These are phyloP conservation scores for Calephelis perditalis DNA, from an alignment of 2,888 invertebrate genomes.

Conservation along the genomic window DNA sequence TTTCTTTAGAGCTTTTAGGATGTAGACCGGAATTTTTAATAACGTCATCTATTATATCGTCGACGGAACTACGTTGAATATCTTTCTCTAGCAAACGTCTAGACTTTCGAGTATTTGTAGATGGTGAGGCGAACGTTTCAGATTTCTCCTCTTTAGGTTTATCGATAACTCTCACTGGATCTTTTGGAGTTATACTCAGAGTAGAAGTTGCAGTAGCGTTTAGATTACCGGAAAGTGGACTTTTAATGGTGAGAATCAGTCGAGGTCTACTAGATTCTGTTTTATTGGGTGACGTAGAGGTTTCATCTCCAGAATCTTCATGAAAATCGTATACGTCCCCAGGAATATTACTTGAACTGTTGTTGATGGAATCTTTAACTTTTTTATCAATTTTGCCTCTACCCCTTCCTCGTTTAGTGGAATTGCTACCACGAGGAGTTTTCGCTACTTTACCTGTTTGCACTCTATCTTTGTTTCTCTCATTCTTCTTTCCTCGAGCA, in stretches of 20 bases:
- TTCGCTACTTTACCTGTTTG: conserved; percentile 70
- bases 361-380: conserved; percentile 59
- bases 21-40: conserved; percentile 80
- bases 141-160: conserved; percentile 65
- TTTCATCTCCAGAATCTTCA: conserved; percentile 92
- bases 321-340: conserved; percentile 94
- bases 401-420: conserved; percentile 69
- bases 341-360: conserved; percentile 77
- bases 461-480: conserved; percentile 55
- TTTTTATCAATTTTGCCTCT: conserved; percentile 76
- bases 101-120: conserved; percentile 88
- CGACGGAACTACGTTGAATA: conserved; percentile 85
- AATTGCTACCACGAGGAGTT: conserved; percentile 48
- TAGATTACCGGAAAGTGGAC: conserved; percentile 73
- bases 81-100: conserved; percentile 88
- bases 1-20: conserved; percentile 45
- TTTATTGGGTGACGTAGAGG: conserved; percentile 58
- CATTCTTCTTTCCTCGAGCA: conserved; percentile 61
- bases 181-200: conserved; percentile 58
- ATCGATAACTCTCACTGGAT: conserved; percentile 48
- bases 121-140: conserved; percentile 81
- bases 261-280: conserved; percentile 80
- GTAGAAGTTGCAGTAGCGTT: conserved; percentile 60
- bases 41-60: conserved; percentile 94
- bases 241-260: conserved; percentile 89